Evolutionary conservation across 2,113 vertebrate species (phyloP).

Genomic region (Hucho hucho): DNA sequence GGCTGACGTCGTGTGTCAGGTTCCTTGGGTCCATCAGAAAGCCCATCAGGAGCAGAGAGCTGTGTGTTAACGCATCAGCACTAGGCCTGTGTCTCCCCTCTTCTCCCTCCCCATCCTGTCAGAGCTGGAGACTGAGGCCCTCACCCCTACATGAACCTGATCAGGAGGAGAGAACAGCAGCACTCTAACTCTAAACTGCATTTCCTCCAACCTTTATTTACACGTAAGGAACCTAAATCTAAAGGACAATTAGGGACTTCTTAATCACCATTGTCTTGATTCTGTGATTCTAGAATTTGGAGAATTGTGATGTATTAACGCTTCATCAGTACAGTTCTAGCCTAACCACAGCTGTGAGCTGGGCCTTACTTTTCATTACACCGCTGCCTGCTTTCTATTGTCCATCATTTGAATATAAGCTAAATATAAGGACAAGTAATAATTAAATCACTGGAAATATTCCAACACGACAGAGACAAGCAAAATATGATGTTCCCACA

Average conservation of each 20-base stretch:
- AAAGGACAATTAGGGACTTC: too few species aligned
- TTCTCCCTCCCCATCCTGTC: not conserved
- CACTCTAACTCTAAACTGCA: not conserved
- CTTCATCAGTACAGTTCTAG: not conserved
- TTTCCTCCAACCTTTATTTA: not conserved
- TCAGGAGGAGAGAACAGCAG: too few species aligned
- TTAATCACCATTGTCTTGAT: not conserved
- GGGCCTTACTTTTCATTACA: not conserved
- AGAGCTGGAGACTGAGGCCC: not conserved
- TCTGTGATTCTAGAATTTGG: not conserved
- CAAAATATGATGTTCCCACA: not conserved
- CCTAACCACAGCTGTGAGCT: not conserved
- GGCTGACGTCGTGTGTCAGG: not conserved
- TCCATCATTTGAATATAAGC: not conserved
- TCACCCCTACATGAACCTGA: not conserved
- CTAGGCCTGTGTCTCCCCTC: not conserved
- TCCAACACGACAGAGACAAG: not conserved
- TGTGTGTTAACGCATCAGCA: not conserved
- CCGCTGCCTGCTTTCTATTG: not conserved
- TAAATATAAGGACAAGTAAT: not conserved
- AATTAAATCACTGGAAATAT: slow-evolving; percentile 1
- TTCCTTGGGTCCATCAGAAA: not conserved
- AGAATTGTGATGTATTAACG: not conserved
- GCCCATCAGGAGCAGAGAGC: not conserved
- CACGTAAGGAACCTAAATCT: too few species aligned